These are phyloP conservation scores for Nibea coibor DNA, from an alignment of 2,113 vertebrate genomes.

Conservation along the genomic window DNA sequence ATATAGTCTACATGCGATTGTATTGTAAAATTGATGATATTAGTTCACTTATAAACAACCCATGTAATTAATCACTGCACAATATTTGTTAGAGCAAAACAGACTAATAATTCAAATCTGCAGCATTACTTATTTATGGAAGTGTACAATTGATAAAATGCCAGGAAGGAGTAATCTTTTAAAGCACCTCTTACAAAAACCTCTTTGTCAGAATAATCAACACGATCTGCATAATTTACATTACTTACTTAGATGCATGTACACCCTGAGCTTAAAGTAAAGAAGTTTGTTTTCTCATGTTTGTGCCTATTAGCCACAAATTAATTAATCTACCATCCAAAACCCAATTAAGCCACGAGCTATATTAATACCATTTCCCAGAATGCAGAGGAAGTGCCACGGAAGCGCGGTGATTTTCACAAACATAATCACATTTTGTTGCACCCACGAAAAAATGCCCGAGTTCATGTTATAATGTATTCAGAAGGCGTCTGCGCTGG, in stretches of 20 bases:
- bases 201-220: slow-evolving; percentile 86
- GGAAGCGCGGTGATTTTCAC: slow-evolving; percentile 83
- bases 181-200: slow-evolving; percentile 80
- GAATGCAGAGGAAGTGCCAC: slow-evolving; percentile 82
- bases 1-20: slow-evolving; percentile 44
- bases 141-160: slow-evolving; percentile 81
- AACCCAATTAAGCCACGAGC: slow-evolving; percentile 85
- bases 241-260: slow-evolving; percentile 84
- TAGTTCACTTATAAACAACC: slow-evolving; percentile 60
- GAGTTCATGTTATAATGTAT: slow-evolving; percentile 56
- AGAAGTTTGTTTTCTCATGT: slow-evolving; percentile 88
- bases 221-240: slow-evolving; percentile 88
- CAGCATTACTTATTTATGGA: slow-evolving; percentile 78
- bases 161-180: slow-evolving; percentile 81
- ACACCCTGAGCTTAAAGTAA: slow-evolving; percentile 84
- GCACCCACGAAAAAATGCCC: slow-evolving; percentile 44
- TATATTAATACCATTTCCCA: slow-evolving; percentile 84
- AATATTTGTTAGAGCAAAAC: slow-evolving; percentile 69
- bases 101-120: slow-evolving; percentile 72
- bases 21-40: slow-evolving; percentile 58
- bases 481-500: slow-evolving; percentile 42
- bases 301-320: slow-evolving; percentile 90
- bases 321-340: slow-evolving; percentile 86
- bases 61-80: slow-evolving; percentile 55
- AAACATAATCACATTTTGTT: slow-evolving; percentile 83